A percentile compares a stretch with the other conserved stretches of the same genome.
Conservation (phyloP, 2,888 invertebrate genomes). For the Rhagophthalmus giganteus region DNA sequence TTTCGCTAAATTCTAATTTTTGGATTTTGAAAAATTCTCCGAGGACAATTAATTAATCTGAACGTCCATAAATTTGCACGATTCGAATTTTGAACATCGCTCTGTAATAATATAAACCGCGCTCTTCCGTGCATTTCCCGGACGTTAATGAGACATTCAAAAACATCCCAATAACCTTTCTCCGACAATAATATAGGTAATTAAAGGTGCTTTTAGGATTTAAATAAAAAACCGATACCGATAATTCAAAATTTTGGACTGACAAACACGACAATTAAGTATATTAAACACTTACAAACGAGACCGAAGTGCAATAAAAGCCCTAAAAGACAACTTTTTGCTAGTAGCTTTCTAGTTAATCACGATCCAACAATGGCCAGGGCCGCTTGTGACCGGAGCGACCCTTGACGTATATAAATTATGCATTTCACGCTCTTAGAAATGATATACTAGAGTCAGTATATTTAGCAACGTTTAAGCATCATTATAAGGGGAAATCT, state of each 20-base stretch:
- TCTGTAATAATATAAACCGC: too few relatives aligned
- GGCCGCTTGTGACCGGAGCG: constrained; percentile 37
- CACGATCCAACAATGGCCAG: constrained; percentile 46
- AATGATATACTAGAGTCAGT: constrained; percentile 50
- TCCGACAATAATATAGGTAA: constrained; percentile 22
- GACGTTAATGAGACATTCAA: too few relatives aligned
- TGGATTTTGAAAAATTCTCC: too few relatives aligned
- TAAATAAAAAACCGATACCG: constrained; percentile 21
- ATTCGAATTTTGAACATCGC: too few relatives aligned
- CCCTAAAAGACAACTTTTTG: constrained; percentile 40
- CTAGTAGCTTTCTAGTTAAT: constrained; percentile 47
- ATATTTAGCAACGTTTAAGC: constrained; percentile 55
- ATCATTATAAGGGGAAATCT: constrained; percentile 48
- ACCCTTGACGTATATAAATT: constrained; percentile 52
- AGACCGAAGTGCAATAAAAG: constrained; percentile 38
- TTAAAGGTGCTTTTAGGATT: constrained; percentile 16
- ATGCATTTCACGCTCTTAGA: constrained; percentile 50
- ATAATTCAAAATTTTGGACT: constrained; percentile 28
- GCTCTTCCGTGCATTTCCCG: too few relatives aligned
- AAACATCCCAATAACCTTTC: too few relatives aligned
- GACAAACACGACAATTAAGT: constrained; percentile 46
- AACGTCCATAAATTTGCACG: too few relatives aligned
- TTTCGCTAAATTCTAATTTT: too few relatives aligned
- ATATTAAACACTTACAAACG: constrained; percentile 53
- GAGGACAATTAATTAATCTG: too few relatives aligned